These are phyloP conservation scores for Falco concolor DNA, from an alignment of 2,797 vertebrate genomes.

Conservation along the genomic window DNA sequence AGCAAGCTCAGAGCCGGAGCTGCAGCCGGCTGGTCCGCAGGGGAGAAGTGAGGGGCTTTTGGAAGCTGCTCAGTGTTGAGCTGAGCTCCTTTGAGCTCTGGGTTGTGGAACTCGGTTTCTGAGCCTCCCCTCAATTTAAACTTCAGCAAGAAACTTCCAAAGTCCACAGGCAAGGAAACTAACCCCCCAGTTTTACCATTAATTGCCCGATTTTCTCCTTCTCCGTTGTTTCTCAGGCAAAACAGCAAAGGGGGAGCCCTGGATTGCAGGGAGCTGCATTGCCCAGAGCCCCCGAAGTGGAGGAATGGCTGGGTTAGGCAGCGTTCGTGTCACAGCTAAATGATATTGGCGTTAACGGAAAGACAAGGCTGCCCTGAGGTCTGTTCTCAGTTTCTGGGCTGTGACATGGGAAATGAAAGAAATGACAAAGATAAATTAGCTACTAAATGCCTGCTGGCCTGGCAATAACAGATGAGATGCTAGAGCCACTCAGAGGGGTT, in stretches of 20 bases:
- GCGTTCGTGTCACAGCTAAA: not conserved
- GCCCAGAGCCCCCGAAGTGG: not conserved
- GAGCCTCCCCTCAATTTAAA: not conserved
- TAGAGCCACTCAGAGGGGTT: not conserved
- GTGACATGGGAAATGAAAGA: not conserved
- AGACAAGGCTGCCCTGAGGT: not conserved
- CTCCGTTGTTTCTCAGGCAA: not conserved
- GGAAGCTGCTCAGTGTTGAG: not conserved
- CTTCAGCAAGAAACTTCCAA: not conserved
- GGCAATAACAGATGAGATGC: not conserved
- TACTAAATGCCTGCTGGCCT: not conserved
- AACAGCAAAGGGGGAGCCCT: not conserved
- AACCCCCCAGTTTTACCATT: not conserved
- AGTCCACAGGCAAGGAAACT: not conserved
- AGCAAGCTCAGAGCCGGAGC: not conserved
- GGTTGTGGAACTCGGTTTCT: not conserved
- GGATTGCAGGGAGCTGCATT: rapidly evolving
- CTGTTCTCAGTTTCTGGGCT: not conserved
- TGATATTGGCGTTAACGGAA: rapidly evolving
- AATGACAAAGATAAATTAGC: not conserved
- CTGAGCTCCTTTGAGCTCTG: not conserved
- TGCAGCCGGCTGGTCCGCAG: not conserved
- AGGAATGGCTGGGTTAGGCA: rapidly evolving
- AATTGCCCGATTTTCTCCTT: not conserved
- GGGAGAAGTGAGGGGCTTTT: not conserved